Percentiles rank a stretch among this genome's conserved stretches.
phyloP scores from a whole-genome alignment of 2,113 vertebrate species.

The Channa argus region DNA sequence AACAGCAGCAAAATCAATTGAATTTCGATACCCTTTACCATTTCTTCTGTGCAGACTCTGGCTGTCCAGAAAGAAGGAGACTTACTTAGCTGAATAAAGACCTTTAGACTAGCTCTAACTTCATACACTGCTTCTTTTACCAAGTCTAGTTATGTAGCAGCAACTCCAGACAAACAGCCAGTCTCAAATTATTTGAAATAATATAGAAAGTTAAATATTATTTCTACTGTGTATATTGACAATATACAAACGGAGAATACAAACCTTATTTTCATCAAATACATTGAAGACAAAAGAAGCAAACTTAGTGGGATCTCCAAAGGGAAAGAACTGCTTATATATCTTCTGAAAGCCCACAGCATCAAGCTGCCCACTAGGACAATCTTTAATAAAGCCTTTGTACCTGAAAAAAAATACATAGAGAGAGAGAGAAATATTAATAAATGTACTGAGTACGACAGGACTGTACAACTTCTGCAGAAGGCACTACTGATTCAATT shows the following conservation, averaged over 20 bases:
- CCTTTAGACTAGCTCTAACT: constrained; percentile 2
- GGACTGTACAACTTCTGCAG: neutral
- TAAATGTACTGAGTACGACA: neutral
- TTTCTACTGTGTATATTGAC: too few relatives aligned
- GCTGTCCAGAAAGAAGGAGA: constrained; percentile 1
- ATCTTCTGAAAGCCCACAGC: constrained; percentile 97
- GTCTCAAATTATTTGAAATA: constrained; percentile 6
- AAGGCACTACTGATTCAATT: constrained; percentile 15
- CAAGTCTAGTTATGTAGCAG: neutral
- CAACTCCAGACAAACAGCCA: neutral
- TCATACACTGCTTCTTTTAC: constrained; percentile 1
- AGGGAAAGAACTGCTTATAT: constrained; percentile 98
- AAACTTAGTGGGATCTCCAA: constrained; percentile 96
- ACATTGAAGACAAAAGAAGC: constrained; percentile 98
- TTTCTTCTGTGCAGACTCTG: constrained; percentile 16
- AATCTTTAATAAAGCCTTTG: constrained; percentile 98
- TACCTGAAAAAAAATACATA: constrained; percentile 84
- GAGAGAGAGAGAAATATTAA: neutral
- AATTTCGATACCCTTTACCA: constrained; percentile 14
- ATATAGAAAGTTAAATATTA: neutral
- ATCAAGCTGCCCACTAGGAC: constrained; percentile 95
- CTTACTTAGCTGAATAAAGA: constrained; percentile 18
- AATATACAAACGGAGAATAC: constrained; percentile 15
- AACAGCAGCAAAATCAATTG: neutral
- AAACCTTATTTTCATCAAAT: constrained; percentile 97